phyloP scores from a whole-genome alignment of 2,797 vertebrate species.

The Hirundo rustica region DNA sequence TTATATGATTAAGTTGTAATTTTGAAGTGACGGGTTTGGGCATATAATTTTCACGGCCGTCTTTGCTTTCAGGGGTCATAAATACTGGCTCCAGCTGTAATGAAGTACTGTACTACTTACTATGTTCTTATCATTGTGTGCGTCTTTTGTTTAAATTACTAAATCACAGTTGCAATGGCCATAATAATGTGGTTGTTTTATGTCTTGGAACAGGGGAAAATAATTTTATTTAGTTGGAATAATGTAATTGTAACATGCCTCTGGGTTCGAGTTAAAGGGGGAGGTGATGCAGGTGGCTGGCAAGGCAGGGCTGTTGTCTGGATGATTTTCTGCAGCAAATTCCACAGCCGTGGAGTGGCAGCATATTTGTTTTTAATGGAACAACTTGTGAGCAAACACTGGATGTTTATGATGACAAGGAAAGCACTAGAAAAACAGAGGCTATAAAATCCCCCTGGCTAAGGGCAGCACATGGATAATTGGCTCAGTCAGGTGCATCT shows the following conservation, averaged over 20 bases:
- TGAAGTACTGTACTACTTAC: constrained; percentile 46
- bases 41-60: background rate
- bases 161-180: constrained; percentile 47
- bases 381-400: constrained; percentile 43
- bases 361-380: constrained; percentile 27
- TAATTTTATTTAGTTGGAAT: constrained; percentile 60
- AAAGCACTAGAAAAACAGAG: constrained; percentile 1
- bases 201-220: constrained; percentile 46
- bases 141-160: constrained; percentile 60
- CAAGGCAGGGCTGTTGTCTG: background rate
- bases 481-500: background rate
- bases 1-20: constrained; percentile 28
- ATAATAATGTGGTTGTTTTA: constrained; percentile 48
- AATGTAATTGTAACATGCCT: constrained; percentile 58
- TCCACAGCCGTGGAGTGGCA: constrained; percentile 32
- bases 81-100: constrained; percentile 31
- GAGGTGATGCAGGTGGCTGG: constrained; percentile 49
- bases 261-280: constrained; percentile 37
- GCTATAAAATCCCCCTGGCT: background rate
- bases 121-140: constrained; percentile 20
- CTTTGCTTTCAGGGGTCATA: constrained; percentile 25
- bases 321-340: constrained; percentile 27
- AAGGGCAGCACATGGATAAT: background rate
- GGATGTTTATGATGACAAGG: constrained; percentile 22
- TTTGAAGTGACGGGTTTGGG: background rate